Evolutionary conservation across 2,888 invertebrate species (phyloP), one percentile per base, ranked within the genome.

Genomic region (Lissocephala sabroskyi): DNA sequence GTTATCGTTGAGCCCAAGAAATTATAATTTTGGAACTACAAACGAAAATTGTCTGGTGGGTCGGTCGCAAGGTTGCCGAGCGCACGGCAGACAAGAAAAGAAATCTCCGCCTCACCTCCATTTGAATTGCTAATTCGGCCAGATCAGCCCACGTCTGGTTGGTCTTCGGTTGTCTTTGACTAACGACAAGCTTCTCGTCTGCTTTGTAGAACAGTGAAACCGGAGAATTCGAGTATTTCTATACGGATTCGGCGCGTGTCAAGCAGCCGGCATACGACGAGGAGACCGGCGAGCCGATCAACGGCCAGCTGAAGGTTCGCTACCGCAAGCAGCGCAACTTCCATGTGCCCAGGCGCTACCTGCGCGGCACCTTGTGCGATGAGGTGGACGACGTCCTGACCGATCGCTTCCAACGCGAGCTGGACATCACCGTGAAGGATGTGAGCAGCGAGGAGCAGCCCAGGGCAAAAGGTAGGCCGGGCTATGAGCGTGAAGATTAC

Each of bases 241-340:
- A 70, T 45, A 56, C 61, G 26, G 74, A 67, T 49, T 59, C 56
- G 32, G 65, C 61, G 13, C 75, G 63, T 28, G 54, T 77, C 29
- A 66, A 60, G 11, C 63, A 59, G 33, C 68, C 65, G 19, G 60
- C 67, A 39, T 82, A 75, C 51, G 83, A 85, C 56, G 79, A 80
- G 36, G 84, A 85, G 59, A 85, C 84, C 16, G 84, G 84, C 0
- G 84, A 85, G 36, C 82, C 84, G 2, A 63, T 80, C 2, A 74
- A 70, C 26, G 81, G 71, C 23, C 76, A 77, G 45, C 55, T 73
- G 49, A 79, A 77, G 41, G 70, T 81, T n/a, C 81, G 79, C 30
- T 83, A 80, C 52, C 57, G 73, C 11, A 84, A 84, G 53, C 79
- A 79, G 35, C 79, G 78, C 13, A 65, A 79, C 23, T 85, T 85